Conservation (phyloP, 2,113 vertebrate genomes). For the Pluvialis apricaria region DNA sequence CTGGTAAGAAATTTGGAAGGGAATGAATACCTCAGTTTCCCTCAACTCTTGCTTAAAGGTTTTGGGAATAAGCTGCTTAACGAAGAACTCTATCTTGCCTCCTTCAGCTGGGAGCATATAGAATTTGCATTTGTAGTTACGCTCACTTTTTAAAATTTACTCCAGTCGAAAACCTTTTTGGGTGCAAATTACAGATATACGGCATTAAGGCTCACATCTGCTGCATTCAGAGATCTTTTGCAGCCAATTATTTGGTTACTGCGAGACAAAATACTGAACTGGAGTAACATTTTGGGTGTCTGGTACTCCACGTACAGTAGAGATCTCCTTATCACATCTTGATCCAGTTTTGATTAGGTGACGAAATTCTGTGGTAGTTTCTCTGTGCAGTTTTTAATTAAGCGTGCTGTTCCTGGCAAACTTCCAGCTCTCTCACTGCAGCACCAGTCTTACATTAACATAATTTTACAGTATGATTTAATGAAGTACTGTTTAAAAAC, state of each 20-base stretch:
- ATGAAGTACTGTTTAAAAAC: neutral
- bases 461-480: neutral
- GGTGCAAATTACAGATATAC: neutral
- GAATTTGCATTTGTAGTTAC: neutral
- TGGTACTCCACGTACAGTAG: neutral
- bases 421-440: neutral
- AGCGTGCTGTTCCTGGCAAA: neutral
- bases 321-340: neutral
- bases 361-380: neutral
- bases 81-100: neutral
- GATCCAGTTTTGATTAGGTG: neutral
- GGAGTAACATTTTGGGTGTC: neutral
- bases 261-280: neutral
- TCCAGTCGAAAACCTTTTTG: neutral
- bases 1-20: constrained; percentile 76
- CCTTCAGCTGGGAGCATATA: neutral
- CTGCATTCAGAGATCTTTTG: neutral
- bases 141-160: neutral
- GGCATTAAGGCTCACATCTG: neutral
- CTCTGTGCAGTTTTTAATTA: neutral
- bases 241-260: neutral
- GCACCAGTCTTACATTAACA: neutral
- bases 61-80: neutral
- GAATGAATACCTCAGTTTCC: neutral
- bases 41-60: neutral